Evolutionary conservation across 2,113 vertebrate genomes (phyloP), one percentile per base, ranked within the genome.

Genomic region (Hypocryptadius cinnamomeus): DNA sequence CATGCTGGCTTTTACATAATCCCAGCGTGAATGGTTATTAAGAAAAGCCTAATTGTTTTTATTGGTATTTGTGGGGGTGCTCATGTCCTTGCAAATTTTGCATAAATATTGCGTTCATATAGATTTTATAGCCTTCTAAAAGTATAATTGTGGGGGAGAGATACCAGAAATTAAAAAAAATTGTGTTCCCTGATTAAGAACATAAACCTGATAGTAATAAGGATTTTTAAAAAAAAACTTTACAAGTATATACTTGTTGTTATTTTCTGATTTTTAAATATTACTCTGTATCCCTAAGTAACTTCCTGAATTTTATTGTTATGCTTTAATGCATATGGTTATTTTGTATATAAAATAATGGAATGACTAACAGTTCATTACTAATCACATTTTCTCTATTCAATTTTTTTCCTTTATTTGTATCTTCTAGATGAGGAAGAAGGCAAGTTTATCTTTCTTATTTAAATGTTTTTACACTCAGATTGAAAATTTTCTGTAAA

Each of bases 351-450:
- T 90, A 72, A 92, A 90, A 85, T 90, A 90, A 92, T 83, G 84
- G 90, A 93, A 89, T 96, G 56, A 83, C 97, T 97, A 97, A 96
- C 87, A 50, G 19, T 95, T 96, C 53, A 1, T 90, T 96, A 96
- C 95, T 98, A 97, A 98, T 93, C 79, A 54, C 79, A 68, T 95
- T 97, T 95, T 97, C 87, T 97, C 90, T 97, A 65, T 97, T 95
- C 92, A 57, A 96, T 98, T 94, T 97, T 96, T 95, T 97, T 83
- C 82, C 84, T 97, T 94, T 94, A 90, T 97, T 97, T 95, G 50
- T 97, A 96, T 97, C 97, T 97, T 97, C 97, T 98, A 99, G 99
- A 99, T 96, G 97, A 97, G 96, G 98, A 98, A 93, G 98, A 99
- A 99, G 98, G 99, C 99, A 98, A 99, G 98, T 99, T 96, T 92